A percentile compares a stretch with the other conserved stretches of the same genome.
phyloP scores from a whole-genome alignment of 37 sponge, comb jelly and placozoan species.

The Beroe ovata region DNA sequence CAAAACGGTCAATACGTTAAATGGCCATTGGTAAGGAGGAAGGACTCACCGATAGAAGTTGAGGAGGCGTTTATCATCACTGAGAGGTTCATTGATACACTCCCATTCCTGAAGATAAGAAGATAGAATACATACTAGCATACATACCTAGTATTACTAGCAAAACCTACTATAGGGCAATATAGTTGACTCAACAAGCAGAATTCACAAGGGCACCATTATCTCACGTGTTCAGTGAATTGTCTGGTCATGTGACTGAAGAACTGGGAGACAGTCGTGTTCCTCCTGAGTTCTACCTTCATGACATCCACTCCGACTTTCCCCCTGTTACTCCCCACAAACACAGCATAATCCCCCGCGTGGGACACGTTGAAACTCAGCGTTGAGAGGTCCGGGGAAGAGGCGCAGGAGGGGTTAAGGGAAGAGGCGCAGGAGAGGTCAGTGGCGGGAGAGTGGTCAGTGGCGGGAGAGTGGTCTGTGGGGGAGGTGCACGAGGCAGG shows the following conservation, averaged over 20 bases:
- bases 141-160: too few species aligned
- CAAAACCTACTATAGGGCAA: too few species aligned
- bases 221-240: constrained; percentile 71
- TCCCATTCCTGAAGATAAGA: constrained; percentile 83
- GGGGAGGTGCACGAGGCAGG: background rate
- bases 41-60: constrained; percentile 74
- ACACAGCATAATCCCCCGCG: constrained; percentile 71
- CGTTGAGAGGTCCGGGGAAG: background rate
- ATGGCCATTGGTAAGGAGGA: too few species aligned
- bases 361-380: constrained; percentile 83
- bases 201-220: too few species aligned
- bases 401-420: background rate
- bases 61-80: constrained; percentile 69
- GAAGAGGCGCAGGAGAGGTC: background rate
- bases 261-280: constrained; percentile 70
- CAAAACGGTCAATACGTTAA: too few species aligned
- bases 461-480: constrained; percentile 6
- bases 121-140: too few species aligned
- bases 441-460: too few species aligned
- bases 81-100: constrained; percentile 68
- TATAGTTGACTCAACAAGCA: too few species aligned
- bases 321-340: constrained; percentile 31
- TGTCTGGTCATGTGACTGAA: constrained; percentile 83
- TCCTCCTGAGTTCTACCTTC: constrained; percentile 74
- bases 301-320: constrained; percentile 88